Percentiles rank a stretch among this genome's conserved stretches.
These are phyloP conservation scores for Tigriopus japonicus DNA, from an alignment of 1,140 invertebrate genomes.

Conservation along the genomic window DNA sequence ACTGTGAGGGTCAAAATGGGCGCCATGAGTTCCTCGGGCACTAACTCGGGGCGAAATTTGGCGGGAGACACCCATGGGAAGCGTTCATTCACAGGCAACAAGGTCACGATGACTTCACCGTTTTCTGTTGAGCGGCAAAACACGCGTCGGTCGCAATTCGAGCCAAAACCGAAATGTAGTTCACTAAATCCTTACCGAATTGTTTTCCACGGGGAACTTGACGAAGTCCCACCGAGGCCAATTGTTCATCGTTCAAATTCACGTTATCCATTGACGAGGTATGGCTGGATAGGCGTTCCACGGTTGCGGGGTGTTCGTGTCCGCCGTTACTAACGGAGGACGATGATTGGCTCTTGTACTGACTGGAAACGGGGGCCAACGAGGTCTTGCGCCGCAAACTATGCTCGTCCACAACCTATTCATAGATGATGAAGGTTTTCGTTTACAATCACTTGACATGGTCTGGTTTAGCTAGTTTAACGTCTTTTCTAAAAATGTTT, in stretches of 20 bases:
- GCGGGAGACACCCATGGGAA: constrained; percentile 83
- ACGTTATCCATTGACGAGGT: constrained; percentile 4
- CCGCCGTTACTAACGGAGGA: too few relatives aligned
- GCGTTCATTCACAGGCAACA: constrained; percentile 65
- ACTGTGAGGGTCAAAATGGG: constrained; percentile 75
- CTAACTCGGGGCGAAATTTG: constrained; percentile 70
- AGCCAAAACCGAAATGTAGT: too few relatives aligned
- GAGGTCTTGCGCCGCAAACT: background rate
- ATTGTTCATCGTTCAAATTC: constrained; percentile 1
- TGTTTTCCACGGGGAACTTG: background rate
- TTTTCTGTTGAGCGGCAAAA: constrained; percentile 40
- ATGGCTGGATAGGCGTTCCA: background rate
- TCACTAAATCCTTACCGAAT: background rate
- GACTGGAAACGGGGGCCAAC: background rate
- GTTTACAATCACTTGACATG: too few relatives aligned
- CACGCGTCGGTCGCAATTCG: background rate
- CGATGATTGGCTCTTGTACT: too few relatives aligned
- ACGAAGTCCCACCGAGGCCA: background rate
- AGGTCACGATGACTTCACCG: constrained; percentile 75
- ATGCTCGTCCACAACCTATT: background rate
- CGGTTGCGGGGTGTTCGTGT: background rate
- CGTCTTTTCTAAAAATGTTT: background rate
- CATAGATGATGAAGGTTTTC: too few relatives aligned
- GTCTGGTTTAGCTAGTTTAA: too few relatives aligned
- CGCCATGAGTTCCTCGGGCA: constrained; percentile 83